A percentile compares a stretch with the other conserved stretches of the same genome.
phyloP scores from a whole-genome alignment of 2,113 vertebrate genomes.

The Dicentrarchus labrax region DNA sequence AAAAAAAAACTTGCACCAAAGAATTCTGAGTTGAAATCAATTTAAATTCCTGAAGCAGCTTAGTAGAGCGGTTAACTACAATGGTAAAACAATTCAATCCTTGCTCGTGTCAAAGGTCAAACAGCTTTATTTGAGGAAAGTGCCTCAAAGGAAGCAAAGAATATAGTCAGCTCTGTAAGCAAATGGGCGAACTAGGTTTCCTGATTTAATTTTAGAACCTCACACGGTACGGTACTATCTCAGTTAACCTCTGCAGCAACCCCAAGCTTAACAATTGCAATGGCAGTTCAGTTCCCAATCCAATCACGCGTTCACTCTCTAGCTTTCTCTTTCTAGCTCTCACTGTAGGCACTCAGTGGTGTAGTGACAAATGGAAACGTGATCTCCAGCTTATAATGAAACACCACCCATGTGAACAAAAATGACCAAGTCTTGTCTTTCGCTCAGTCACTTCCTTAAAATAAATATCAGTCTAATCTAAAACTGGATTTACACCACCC shows the following conservation, averaged over 20 bases:
- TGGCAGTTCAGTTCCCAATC: background rate
- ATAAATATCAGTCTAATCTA: background rate
- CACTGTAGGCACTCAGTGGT: background rate
- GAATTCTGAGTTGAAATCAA: background rate
- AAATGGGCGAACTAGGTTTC: background rate
- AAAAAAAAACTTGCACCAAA: background rate
- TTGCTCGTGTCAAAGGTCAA: background rate
- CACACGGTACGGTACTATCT: background rate
- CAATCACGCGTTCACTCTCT: constrained; percentile 9
- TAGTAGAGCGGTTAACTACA: background rate
- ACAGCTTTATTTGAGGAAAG: constrained; percentile 15
- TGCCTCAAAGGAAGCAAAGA: constrained; percentile 18
- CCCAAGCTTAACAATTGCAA: constrained; percentile 19
- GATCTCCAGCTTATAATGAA: background rate
- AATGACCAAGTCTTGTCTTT: background rate
- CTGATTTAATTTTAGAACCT: constrained; percentile 24
- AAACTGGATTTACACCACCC: background rate
- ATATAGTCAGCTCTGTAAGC: background rate
- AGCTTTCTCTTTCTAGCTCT: constrained; percentile 1
- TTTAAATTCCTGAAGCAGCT: background rate
- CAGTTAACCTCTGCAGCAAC: background rate
- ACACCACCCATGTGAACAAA: background rate
- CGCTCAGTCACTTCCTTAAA: background rate
- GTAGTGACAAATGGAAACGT: background rate
- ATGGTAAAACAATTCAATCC: background rate